Evolutionary conservation across 2,797 vertebrate species (phyloP).

Genomic region (Notolepis coatsorum): DNA sequence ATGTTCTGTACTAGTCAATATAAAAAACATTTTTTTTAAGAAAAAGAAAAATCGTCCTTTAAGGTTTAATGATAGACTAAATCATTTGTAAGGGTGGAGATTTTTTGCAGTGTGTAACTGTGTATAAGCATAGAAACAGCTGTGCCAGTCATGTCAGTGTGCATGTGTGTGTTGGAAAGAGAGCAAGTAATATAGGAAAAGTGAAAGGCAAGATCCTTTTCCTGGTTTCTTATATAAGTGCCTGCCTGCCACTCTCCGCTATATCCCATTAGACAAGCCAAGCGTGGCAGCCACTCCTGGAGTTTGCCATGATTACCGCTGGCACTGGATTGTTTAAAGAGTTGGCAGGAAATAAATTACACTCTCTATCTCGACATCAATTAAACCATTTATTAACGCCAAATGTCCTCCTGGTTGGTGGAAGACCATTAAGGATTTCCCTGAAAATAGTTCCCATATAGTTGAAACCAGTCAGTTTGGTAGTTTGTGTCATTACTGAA

Average conservation of each 20-base stretch:
- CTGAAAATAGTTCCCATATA: no score
- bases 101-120: no score
- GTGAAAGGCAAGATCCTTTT: neutral
- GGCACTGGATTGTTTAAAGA: constrained; percentile 34
- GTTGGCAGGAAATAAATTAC: constrained; percentile 32
- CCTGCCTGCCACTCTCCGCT: constrained; percentile 27
- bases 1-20: no score
- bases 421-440: no score
- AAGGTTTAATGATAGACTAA: no score
- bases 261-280: constrained; percentile 48
- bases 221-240: constrained; percentile 38
- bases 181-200: neutral
- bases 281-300: constrained; percentile 41
- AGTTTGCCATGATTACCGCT: constrained; percentile 27
- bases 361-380: neutral
- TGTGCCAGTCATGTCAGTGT: constrained; percentile 20
- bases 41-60: no score
- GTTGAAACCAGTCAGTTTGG: no score
- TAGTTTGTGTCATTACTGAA: no score
- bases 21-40: no score
- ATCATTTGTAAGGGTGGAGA: no score
- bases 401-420: neutral
- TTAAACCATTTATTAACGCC: constrained; percentile 21
- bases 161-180: constrained; percentile 24
- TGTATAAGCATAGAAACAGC: constrained; percentile 1